Conservation (phyloP, 2,797 vertebrate species). For the Pipistrellus pipistrellus region DNA sequence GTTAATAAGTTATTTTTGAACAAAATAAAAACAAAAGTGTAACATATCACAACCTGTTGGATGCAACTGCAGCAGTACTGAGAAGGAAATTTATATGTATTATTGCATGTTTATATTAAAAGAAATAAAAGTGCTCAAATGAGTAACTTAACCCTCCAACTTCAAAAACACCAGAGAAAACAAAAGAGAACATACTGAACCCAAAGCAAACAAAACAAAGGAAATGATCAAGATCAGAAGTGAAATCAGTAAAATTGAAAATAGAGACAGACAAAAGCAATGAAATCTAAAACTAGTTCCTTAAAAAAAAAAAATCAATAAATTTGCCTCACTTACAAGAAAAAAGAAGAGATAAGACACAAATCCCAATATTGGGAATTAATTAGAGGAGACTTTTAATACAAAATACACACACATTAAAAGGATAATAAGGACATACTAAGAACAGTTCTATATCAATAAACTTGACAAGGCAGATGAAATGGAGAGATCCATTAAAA, state of each 20-base stretch:
- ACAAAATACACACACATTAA: neutral
- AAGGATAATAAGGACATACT: neutral
- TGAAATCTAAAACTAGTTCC: neutral
- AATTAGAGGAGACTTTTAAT: neutral
- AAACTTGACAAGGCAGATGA: neutral
- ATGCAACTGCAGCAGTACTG: neutral
- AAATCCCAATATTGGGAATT: neutral
- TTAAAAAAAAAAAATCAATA: neutral
- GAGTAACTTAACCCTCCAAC: neutral
- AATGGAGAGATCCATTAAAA: neutral
- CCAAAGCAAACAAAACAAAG: conserved; percentile 3
- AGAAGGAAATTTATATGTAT: neutral
- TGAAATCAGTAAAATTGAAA: neutral
- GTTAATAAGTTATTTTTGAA: neutral
- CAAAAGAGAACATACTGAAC: neutral
- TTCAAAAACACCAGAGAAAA: conserved; percentile 18
- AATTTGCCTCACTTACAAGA: neutral
- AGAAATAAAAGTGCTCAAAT: neutral
- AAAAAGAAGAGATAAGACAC: neutral
- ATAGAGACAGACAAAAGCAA: conserved; percentile 18
- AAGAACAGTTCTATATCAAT: neutral
- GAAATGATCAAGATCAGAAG: neutral
- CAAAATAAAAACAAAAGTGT: neutral
- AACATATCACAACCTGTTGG: neutral
- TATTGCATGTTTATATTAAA: neutral